Base-by-base conservation (phyloP, 2,888 invertebrate genomes). In the Brachycybe producta region DNA sequence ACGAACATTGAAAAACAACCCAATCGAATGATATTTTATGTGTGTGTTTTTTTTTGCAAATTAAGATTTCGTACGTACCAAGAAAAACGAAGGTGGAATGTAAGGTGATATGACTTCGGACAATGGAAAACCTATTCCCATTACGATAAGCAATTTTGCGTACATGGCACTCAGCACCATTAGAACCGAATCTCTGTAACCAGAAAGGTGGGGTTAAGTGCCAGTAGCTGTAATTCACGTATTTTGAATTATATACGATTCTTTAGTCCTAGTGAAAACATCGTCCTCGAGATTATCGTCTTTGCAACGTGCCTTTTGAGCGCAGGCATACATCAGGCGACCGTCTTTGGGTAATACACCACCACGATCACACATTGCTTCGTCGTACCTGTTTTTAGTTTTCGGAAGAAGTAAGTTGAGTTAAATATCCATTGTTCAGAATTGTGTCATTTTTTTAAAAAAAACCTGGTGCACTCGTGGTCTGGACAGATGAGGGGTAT, bases 111-210 rank as follows among this genome's bases (percentile, higher is more conserved):
- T 90, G 59, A 91, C 88, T 74, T 92, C 91, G 55, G 92, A 86
- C 81, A 94, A 83, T 46, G 92, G 92, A 69, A 94, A 88, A 15
- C 91, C 88, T 56, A 88, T 81, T 55, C 92, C 92, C 84, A 91
- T 87, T 40, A 92, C 90, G 38, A 92, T 88, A 59, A 94, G 71
- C 48, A 92, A 75, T 70, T 92, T 90, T 40, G 90, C 91, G 66
- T 94, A 94, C 28, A 94, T 75, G 1, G 91, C 91, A 55, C 92
- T 92, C 57, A 92, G 73, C n/a, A 88, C 84, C 28, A 86, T 84
- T 52, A 88, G 84, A 64, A 91, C 70, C 57, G 88, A 86, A 68
- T 90, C 87, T 60, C 88, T 90, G 69, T 45, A 69, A 70, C 54
- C 54, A 38, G 50, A 57, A 51, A 52, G 38, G 5, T 11, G 28